Conservation (phyloP, 37 sponge, comb jelly and placozoan genomes). For the Lycopodina hypogea region DNA sequence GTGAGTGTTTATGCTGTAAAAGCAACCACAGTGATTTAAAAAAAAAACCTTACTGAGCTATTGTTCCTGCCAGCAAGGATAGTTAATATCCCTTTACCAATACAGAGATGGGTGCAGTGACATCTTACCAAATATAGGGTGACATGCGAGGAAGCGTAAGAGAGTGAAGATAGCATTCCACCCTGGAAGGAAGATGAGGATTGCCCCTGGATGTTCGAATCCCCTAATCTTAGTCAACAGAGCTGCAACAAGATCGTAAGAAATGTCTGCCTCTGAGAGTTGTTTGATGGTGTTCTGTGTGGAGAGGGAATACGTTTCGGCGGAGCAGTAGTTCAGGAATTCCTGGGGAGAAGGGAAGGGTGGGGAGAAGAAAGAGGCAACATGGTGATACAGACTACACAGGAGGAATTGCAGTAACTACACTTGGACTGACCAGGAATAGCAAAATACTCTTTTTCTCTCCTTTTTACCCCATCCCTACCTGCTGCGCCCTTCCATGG, state of each 20-base stretch:
- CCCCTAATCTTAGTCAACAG: slow-evolving; percentile 59
- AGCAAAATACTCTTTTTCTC: too few species aligned
- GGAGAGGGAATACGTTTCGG: slow-evolving; percentile 44
- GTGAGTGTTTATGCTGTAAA: neutral
- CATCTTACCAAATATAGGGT: slow-evolving; percentile 58
- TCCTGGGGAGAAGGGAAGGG: slow-evolving; percentile 12
- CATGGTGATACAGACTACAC: neutral
- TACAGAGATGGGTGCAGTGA: neutral
- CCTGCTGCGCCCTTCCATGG: too few species aligned
- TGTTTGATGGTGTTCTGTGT: slow-evolving; percentile 48
- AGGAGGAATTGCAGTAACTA: neutral
- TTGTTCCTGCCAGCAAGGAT: too few species aligned
- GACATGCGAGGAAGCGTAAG: slow-evolving; percentile 37
- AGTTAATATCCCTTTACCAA: too few species aligned
- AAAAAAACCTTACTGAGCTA: too few species aligned
- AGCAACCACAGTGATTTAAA: neutral
- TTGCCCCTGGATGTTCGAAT: slow-evolving; percentile 47
- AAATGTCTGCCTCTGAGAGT: slow-evolving; percentile 48
- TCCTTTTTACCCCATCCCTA: too few species aligned
- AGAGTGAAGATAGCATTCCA: slow-evolving; percentile 83
- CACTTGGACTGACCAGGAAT: too few species aligned
- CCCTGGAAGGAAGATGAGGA: slow-evolving; percentile 80
- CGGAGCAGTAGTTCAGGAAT: slow-evolving; percentile 55
- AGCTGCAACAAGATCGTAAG: slow-evolving; percentile 61
- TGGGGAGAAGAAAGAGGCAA: neutral